Percentiles rank a stretch among this genome's conserved stretches.
Evolutionary conservation across 2,797 vertebrate genomes (phyloP).

Genomic region (Hephaestus fuliginosus): DNA sequence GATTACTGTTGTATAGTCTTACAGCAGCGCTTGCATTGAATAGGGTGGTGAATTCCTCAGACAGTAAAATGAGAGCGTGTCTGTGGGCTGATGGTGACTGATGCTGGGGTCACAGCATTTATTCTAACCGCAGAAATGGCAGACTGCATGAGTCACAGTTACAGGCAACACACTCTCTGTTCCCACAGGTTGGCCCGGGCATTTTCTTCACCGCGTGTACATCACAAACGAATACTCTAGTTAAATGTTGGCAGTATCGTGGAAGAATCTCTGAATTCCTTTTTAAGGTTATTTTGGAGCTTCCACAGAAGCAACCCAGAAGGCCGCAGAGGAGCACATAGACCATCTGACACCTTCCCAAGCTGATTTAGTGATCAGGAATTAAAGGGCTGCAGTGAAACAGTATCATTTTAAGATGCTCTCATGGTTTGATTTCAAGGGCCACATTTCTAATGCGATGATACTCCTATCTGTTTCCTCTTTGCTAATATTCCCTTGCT

Average conservation of each 20-base stretch:
- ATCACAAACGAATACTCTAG: slow-evolving; percentile 2
- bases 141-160: slow-evolving; percentile 72
- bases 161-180: slow-evolving; percentile 46
- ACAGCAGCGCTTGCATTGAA: slow-evolving; percentile 39
- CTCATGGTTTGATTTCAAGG: slow-evolving; percentile 65
- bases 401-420: slow-evolving; percentile 60
- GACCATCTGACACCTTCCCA: slow-evolving; percentile 53
- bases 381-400: slow-evolving; percentile 59
- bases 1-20: slow-evolving; percentile 29
- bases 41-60: slow-evolving; percentile 56
- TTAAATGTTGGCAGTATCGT: neutral
- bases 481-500: slow-evolving; percentile 40
- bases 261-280: neutral
- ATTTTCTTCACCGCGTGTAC: slow-evolving; percentile 19
- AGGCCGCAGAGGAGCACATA: slow-evolving; percentile 11
- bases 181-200: slow-evolving; percentile 53
- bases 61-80: slow-evolving; percentile 69
- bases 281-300: neutral
- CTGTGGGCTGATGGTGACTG: slow-evolving; percentile 77
- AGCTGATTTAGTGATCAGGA: slow-evolving; percentile 52
- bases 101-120: slow-evolving; percentile 75
- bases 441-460: slow-evolving; percentile 52
- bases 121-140: slow-evolving; percentile 69
- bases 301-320: neutral
- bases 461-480: slow-evolving; percentile 48